Evolutionary conservation across 2,113 vertebrate genomes (phyloP), one percentile per base, ranked within the genome.

Genomic region (Malaclemys terrapin): DNA sequence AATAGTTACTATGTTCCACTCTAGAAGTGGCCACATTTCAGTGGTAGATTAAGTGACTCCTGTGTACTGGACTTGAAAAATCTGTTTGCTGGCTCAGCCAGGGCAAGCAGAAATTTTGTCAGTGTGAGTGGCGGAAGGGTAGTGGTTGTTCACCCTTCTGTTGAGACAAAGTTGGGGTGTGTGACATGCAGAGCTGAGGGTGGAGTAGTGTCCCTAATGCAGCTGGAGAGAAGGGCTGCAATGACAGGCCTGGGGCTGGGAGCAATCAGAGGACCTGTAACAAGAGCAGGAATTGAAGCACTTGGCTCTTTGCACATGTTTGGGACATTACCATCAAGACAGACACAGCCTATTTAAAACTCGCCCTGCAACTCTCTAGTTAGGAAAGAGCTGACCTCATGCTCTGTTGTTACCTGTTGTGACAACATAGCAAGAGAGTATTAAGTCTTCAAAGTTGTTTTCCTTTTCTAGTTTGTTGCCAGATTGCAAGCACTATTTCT

Each of bases 61-160:
- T 90, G 22, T 84, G 52, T 57, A 0, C 13, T 78, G 45, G 27
- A 2, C 38, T 93, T 93, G 54, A 89, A 90, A 86, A 72, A 90
- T 49, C 14, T n/a, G 7, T 2, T 45, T 80, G 4, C 89, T 25
- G 57, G n/a, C 29, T 29, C 90, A 14, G 42, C 11, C 54, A 52
- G 4, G 90, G 82, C 65, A 69, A 69, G 65, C 65, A 69, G 90
- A 94, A 86, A 80, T 56, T 25, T 91, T 94, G 47, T 19, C 22
- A 47, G 88, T 38, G 57, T 95, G 89, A 50, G 53, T 57, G 80
- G 20, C 31, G 2, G 27, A 29, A 92, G 42, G 65, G 85, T 94
- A 35, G 27, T 89, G 82, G 29, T 92, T 87, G 38, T 91, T 87
- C 62, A 42, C 54, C 8, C 29, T 90, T 25, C 59, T 45, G 76